phyloP scores from a whole-genome alignment of 2,797 vertebrate species.

The Lepilemur septentrionalis region DNA sequence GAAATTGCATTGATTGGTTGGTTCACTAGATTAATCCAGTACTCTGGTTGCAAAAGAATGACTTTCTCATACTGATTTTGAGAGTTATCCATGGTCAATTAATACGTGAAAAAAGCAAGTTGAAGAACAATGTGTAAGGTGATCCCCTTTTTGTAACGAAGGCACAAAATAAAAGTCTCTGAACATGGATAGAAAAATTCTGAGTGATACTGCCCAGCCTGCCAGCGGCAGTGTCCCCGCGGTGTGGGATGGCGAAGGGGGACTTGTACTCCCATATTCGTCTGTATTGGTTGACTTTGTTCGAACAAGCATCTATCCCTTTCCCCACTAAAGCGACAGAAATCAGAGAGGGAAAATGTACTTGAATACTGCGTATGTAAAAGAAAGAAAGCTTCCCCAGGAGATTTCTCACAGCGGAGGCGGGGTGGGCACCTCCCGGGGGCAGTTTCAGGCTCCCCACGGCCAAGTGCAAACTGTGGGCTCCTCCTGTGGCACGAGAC shows the following conservation, averaged over 20 bases:
- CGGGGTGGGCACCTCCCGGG: neutral
- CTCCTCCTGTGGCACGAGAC: neutral
- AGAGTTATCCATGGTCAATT: neutral
- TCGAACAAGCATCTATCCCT: neutral
- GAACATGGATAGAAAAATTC: neutral
- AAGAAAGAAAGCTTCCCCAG: neutral
- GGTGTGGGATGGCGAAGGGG: rapidly evolving
- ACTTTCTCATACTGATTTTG: neutral
- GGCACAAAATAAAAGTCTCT: neutral
- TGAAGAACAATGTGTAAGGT: neutral
- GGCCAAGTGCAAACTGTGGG: rapidly evolving
- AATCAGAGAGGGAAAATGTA: rapidly evolving
- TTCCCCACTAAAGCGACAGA: neutral
- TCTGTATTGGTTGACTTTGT: neutral
- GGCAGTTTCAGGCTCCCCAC: neutral
- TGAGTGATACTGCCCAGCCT: neutral
- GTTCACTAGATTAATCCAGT: neutral
- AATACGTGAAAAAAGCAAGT: neutral
- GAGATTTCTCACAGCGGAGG: neutral
- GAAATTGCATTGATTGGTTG: neutral
- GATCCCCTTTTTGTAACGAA: neutral
- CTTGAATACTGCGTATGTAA: neutral
- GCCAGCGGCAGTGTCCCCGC: neutral
- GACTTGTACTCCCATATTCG: neutral
- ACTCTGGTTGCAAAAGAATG: neutral